Percentiles rank a stretch among this genome's conserved stretches.
Evolutionary conservation across 2,888 invertebrate genomes (phyloP).

Genomic region (Scelioninae gen. 1): DNA sequence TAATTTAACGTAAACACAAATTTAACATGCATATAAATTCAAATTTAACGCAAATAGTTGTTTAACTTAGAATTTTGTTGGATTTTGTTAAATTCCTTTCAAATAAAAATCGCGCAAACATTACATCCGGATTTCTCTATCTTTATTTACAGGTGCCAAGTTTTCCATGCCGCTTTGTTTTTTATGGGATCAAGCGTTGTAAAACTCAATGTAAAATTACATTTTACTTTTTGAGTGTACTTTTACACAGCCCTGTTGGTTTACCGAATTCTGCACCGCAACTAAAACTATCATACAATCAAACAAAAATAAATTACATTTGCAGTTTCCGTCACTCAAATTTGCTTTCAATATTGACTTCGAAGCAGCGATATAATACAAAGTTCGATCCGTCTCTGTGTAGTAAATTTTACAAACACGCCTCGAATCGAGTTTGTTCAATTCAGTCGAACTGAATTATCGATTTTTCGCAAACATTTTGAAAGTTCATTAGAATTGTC

Average conservation of each 20-base stretch:
- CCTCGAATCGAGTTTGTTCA: slow-evolving; percentile 42
- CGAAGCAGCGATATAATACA: slow-evolving; percentile 52
- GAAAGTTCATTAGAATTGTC: slow-evolving; percentile 38
- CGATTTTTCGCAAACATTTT: slow-evolving; percentile 54
- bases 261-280: slow-evolving; percentile 21
- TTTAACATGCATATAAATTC: no score
- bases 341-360: slow-evolving; percentile 58
- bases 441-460: slow-evolving; percentile 47
- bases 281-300: slow-evolving; percentile 45
- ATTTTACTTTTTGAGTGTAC: slow-evolving; percentile 16
- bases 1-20: no score
- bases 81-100: no score
- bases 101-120: no score
- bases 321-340: slow-evolving; percentile 61
- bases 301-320: slow-evolving; percentile 60
- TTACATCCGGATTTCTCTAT: no score
- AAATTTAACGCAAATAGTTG: no score
- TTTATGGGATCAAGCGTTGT: neutral
- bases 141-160: no score
- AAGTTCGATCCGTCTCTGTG: slow-evolving; percentile 53
- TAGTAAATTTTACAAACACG: slow-evolving; percentile 64
- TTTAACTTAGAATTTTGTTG: no score
- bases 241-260: slow-evolving; percentile 7
- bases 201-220: neutral
- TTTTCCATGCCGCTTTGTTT: neutral